Evolutionary conservation across 2,113 vertebrate species (phyloP).

Genomic region (Embiotoca jacksoni): DNA sequence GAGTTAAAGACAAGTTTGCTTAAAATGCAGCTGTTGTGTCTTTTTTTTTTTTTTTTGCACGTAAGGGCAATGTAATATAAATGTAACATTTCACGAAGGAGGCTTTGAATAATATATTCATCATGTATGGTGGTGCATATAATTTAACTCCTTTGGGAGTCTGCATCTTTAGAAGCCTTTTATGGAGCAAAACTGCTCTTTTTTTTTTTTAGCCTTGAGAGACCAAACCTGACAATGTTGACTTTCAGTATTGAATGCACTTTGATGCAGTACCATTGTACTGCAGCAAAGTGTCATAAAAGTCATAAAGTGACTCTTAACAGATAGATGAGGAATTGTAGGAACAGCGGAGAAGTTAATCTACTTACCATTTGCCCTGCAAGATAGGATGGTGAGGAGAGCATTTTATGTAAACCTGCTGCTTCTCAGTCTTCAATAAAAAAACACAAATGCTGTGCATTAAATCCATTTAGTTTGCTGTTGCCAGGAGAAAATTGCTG

Average conservation of each 20-base stretch:
- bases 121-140: not conserved
- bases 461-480: constrained; percentile 45
- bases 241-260: constrained; percentile 38
- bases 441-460: constrained; percentile 62
- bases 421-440: constrained; percentile 71
- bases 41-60: not conserved
- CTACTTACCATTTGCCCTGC: constrained; percentile 74
- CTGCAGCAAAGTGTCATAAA: constrained; percentile 46
- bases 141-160: constrained; percentile 52
- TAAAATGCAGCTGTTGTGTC: not conserved
- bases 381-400: constrained; percentile 57
- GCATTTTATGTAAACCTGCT: constrained; percentile 64
- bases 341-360: constrained; percentile 59
- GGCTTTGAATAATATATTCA: not conserved
- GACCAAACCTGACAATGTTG: constrained; percentile 52
- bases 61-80: not conserved
- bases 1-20: not conserved
- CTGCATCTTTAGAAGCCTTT: constrained; percentile 73
- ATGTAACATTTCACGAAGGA: too few species aligned
- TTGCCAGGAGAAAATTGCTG: constrained; percentile 19
- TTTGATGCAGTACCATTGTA: constrained; percentile 25
- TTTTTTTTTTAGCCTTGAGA: constrained; percentile 32
- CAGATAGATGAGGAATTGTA: constrained; percentile 32
- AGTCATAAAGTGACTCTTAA: constrained; percentile 26
- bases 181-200: constrained; percentile 46